Percentiles rank a stretch among this genome's conserved stretches.
phyloP scores from a whole-genome alignment of 2,113 vertebrate species.

The Hydrochoerus hydrochaeris region DNA sequence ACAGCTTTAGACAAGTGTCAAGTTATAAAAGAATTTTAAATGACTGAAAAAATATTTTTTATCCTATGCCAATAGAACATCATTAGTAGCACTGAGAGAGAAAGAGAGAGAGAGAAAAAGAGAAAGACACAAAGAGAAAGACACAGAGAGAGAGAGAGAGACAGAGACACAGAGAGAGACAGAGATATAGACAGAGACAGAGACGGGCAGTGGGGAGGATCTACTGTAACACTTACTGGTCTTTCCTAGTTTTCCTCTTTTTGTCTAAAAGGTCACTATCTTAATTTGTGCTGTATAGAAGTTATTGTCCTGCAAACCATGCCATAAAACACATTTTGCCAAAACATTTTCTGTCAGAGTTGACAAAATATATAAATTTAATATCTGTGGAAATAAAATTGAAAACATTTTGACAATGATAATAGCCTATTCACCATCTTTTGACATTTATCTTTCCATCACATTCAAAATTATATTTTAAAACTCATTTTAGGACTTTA shows the following conservation, averaged over 20 bases:
- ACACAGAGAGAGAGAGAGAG: background rate
- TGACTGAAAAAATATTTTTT: background rate
- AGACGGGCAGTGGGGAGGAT: too few species aligned
- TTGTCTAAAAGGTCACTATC: background rate
- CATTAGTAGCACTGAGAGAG: background rate
- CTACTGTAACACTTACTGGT: background rate
- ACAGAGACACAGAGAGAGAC: too few species aligned
- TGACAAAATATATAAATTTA: constrained; percentile 40
- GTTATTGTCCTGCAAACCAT: background rate
- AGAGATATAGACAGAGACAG: too few species aligned
- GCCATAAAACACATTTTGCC: background rate
- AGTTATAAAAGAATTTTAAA: background rate
- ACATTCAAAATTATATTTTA: background rate
- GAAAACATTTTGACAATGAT: constrained; percentile 44
- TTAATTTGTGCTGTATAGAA: background rate
- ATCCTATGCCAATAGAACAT: background rate
- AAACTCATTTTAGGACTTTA: background rate
- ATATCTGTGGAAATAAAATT: background rate
- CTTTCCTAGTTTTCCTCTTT: background rate
- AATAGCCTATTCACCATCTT: background rate
- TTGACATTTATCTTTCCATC: background rate
- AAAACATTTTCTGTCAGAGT: constrained; percentile 26
- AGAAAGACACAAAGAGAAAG: background rate
- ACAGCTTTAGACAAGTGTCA: background rate
- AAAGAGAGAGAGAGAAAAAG: background rate